These are phyloP conservation scores for Pseudorasbora parva DNA, from an alignment of 2,113 vertebrate genomes.

Conservation along the genomic window DNA sequence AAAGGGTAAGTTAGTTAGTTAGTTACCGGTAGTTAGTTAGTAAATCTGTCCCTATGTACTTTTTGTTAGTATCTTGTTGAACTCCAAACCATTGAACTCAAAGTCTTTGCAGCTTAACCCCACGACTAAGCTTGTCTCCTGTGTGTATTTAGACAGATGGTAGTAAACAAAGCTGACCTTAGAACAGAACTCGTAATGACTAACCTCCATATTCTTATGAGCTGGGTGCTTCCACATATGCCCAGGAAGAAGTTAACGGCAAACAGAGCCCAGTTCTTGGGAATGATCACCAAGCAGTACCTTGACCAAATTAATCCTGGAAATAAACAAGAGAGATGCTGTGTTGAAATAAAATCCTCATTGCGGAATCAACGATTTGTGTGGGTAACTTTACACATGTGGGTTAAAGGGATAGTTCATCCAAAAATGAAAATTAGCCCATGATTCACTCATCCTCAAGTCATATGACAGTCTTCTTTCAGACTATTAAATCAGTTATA, in stretches of 20 bases:
- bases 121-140: neutral
- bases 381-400: too few relatives aligned
- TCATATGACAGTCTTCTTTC: too few relatives aligned
- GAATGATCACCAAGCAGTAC: slow-evolving; percentile 89
- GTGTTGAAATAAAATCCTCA: neutral
- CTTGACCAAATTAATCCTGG: slow-evolving; percentile 89
- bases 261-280: slow-evolving; percentile 88
- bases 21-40: too few relatives aligned
- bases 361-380: neutral
- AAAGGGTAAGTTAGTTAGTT: too few relatives aligned
- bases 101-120: neutral
- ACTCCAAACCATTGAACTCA: neutral
- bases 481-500: too few relatives aligned
- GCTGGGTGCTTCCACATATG: slow-evolving; percentile 83
- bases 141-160: slow-evolving; percentile 2
- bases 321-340: neutral
- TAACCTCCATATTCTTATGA: slow-evolving; percentile 87
- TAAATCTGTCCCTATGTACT: neutral
- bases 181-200: slow-evolving; percentile 40
- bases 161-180: slow-evolving; percentile 1
- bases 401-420: too few relatives aligned
- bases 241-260: slow-evolving; percentile 90
- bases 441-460: too few relatives aligned
- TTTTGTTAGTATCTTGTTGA: slow-evolving; percentile 9
- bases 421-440: too few relatives aligned